Evolutionary conservation across 2,888 invertebrate species (phyloP), one percentile per base, ranked within the genome.

Genomic region (Euzophera pinguis): DNA sequence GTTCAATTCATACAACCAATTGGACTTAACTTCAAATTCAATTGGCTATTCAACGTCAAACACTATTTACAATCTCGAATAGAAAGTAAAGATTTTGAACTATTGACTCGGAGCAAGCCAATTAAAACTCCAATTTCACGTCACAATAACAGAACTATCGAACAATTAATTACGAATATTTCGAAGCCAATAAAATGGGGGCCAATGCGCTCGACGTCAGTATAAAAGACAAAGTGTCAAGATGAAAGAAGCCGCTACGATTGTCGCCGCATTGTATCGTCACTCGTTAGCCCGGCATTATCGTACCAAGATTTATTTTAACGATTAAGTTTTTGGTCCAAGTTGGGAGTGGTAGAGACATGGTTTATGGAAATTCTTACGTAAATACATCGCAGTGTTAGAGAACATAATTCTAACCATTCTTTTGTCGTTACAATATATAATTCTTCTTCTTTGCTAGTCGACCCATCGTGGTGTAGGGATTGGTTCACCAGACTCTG

Each of bases 291-390:
- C 73, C 81, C 71, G 71, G 78, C 79, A 86, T 87, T 87, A 87
- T 85, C 85, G 87, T 84, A 83, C 76, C 77, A 78, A 87, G 89
- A 89, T 89, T 89, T 89, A 87, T 88, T 86, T 86, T 78, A 85
- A 81, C 85, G 89, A 89, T 89, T 88, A 88, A 78, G 64, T 69
- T 58, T 57, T 54, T 60, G 64, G 71, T 47, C 22, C 37, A 37
- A 37, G 35, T 17, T 17, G 7, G 8, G 13, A 22, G 3, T 6
- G 9, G 17, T 12, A 37, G 47, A n/a, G n/a, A n/a, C n/a, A n/a
- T 17, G 47, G 27, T 4, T 27, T 32, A 7, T 34, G 34, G 34
- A 34, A 6, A 6, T 34, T 10, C n/a, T n/a, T n/a, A n/a, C n/a
- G n/a, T n/a, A n/a, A n/a, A n/a, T n/a, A n/a, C n/a, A n/a, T n/a